Percentiles rank a stretch among this genome's conserved stretches.
Evolutionary conservation across 2,113 vertebrate genomes (phyloP).

Genomic region (Serinus canaria): DNA sequence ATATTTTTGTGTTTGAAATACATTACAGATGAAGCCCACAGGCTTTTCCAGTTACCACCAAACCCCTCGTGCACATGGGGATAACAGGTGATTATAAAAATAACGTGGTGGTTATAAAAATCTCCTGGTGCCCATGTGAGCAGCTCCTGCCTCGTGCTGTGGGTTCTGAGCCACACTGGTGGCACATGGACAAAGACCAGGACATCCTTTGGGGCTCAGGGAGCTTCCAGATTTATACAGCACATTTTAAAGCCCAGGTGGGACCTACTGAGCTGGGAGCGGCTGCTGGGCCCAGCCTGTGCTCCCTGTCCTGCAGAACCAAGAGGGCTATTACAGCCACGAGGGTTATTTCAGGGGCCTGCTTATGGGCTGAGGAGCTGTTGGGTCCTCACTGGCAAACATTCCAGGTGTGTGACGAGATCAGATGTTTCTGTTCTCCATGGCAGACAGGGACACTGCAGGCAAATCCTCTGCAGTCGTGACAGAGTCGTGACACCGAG

Average conservation of each 20-base stretch:
- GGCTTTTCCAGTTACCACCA: background rate
- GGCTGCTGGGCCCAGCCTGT: background rate
- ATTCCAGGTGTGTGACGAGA: background rate
- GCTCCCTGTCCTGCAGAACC: background rate
- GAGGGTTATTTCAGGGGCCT: background rate
- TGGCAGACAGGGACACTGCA: background rate
- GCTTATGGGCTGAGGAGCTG: background rate
- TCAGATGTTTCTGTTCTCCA: background rate
- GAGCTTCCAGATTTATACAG: background rate
- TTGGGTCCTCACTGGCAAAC: background rate
- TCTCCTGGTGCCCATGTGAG: background rate
- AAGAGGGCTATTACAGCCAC: too few species aligned
- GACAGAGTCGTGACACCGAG: background rate
- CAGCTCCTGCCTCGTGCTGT: background rate
- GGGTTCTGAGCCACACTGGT: background rate
- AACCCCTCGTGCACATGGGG: background rate
- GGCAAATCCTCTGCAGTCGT: background rate
- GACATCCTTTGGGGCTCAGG: background rate
- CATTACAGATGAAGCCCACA: background rate
- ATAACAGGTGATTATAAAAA: slow-evolving; percentile 10
- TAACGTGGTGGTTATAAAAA: background rate
- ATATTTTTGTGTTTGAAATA: slow-evolving; percentile 32
- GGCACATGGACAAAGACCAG: slow-evolving; percentile 17
- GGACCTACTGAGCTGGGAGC: background rate
- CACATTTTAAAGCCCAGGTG: background rate